Percentiles rank a stretch among this genome's conserved stretches.
Evolutionary conservation across 2,888 invertebrate genomes (phyloP).

Genomic region (Pollenia angustigena): DNA sequence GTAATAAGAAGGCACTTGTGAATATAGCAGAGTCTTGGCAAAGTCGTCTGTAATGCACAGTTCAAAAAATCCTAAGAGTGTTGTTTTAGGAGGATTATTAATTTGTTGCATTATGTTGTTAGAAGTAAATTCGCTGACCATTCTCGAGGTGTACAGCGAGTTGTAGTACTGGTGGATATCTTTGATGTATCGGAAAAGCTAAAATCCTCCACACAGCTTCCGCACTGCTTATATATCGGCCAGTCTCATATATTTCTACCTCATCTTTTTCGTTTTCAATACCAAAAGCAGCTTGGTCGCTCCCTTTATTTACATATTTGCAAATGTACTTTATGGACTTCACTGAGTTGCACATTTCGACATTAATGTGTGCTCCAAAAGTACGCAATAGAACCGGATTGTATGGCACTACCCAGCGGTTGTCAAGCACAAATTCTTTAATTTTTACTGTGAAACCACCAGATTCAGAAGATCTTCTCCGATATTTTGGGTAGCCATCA

Average conservation of each 20-base stretch:
- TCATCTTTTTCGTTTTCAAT: too few relatives aligned
- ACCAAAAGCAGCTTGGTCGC: too few relatives aligned
- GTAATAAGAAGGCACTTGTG: slow-evolving; percentile 42
- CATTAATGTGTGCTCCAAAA: too few relatives aligned
- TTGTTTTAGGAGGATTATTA: slow-evolving; percentile 7
- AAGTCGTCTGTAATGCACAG: slow-evolving; percentile 35
- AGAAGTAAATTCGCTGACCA: background rate
- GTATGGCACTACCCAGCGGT: too few relatives aligned
- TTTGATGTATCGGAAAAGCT: slow-evolving; percentile 36
- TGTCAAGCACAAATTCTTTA: background rate
- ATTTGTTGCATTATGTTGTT: slow-evolving; percentile 3
- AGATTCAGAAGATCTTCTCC: slow-evolving; percentile 7
- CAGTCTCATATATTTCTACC: slow-evolving; percentile 11
- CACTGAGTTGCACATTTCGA: too few relatives aligned
- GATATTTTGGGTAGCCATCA: slow-evolving; percentile 60
- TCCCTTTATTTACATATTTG: too few relatives aligned
- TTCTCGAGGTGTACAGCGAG: slow-evolving; percentile 31
- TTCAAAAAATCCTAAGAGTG: slow-evolving; percentile 28
- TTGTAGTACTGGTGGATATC: slow-evolving; percentile 37
- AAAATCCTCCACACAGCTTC: slow-evolving; percentile 53
- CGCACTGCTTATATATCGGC: slow-evolving; percentile 55
- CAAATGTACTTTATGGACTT: too few relatives aligned
- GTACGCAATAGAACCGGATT: too few relatives aligned
- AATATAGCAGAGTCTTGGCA: slow-evolving; percentile 49
- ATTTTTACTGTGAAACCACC: slow-evolving; percentile 21